Conservation (phyloP, 2,797 vertebrate genomes). For the Myiothlypis chrysogaster region DNA sequence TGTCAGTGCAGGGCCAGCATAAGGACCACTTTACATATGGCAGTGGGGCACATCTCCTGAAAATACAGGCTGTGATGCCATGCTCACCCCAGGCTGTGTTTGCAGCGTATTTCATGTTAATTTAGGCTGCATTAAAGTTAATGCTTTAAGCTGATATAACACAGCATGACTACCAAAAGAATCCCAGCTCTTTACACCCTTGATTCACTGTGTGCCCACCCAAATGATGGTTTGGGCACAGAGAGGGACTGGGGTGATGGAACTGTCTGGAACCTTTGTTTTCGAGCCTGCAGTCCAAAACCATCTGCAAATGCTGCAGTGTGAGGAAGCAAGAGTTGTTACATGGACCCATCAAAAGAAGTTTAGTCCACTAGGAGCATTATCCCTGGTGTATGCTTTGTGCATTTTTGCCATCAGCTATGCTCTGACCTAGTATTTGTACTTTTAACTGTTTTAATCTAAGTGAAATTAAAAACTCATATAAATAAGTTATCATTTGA, state of each 20-base stretch:
- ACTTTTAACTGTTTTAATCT: conserved; percentile 8
- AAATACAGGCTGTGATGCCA: neutral
- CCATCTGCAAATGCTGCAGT: neutral
- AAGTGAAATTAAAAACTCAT: conserved; percentile 24
- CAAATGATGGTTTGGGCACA: neutral
- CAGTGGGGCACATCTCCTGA: neutral
- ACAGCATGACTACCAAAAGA: neutral
- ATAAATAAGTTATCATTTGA: conserved; percentile 39
- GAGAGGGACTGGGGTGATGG: neutral
- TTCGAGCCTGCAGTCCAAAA: neutral
- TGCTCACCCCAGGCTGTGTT: neutral
- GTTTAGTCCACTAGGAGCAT: neutral
- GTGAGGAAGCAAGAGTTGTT: neutral
- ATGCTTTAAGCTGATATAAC: neutral
- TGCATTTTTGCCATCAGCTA: conserved; percentile 32
- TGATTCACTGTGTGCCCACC: neutral
- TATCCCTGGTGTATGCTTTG: neutral
- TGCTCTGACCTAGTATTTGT: conserved; percentile 44
- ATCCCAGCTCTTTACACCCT: neutral
- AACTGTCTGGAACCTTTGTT: neutral
- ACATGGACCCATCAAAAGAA: neutral
- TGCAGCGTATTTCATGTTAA: neutral
- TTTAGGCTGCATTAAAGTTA: neutral
- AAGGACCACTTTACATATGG: neutral
- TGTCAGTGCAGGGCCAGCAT: neutral